Evolutionary conservation across 2,113 vertebrate genomes (phyloP).

Genomic region (Seriola aureovittata): DNA sequence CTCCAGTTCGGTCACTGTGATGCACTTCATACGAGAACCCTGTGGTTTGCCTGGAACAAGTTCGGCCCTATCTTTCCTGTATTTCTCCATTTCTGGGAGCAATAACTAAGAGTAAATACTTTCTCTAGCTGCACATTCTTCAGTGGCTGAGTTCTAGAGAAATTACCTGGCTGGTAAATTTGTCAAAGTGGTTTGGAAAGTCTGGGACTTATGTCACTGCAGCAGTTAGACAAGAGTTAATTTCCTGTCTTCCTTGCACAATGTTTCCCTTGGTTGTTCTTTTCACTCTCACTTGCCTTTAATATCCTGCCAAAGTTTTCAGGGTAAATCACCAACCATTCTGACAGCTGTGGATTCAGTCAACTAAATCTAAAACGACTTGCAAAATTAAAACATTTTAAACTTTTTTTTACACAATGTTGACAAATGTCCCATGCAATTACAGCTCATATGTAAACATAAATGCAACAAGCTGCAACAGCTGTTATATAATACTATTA

Average conservation of each 20-base stretch:
- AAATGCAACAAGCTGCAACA: no score
- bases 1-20: background rate
- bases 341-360: background rate
- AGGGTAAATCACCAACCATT: slow-evolving; percentile 1
- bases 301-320: slow-evolving; percentile 1
- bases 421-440: no score
- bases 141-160: background rate
- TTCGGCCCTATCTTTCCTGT: no score
- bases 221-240: slow-evolving; percentile 3
- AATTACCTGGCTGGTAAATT: background rate
- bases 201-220: background rate
- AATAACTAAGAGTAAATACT: background rate
- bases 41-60: background rate
- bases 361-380: background rate
- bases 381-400: no score
- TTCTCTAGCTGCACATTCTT: background rate
- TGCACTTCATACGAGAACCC: background rate
- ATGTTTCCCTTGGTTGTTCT: background rate
- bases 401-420: no score
- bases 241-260: slow-evolving; percentile 34
- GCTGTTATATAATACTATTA: no score
- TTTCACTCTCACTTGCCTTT: background rate
- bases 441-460: no score
- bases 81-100: background rate
- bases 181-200: background rate